A percentile compares a stretch with the other conserved stretches of the same genome.
phyloP scores from a whole-genome alignment of 2,888 invertebrate genomes.

The Nipponacmea schrenckii region DNA sequence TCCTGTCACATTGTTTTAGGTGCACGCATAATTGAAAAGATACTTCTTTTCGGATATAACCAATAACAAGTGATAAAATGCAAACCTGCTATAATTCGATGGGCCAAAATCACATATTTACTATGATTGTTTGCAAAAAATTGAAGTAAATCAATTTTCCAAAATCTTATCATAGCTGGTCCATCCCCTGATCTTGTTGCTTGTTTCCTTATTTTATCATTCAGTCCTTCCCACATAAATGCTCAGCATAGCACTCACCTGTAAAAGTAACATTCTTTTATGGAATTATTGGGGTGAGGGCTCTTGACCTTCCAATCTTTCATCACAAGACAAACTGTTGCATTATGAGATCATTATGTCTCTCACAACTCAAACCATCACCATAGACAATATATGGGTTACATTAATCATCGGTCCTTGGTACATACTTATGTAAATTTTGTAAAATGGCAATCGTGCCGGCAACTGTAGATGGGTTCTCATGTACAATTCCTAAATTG shows the following conservation, averaged over 20 bases:
- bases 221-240: not conserved
- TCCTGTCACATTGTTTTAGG: no score
- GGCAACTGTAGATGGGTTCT: not conserved
- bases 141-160: not conserved
- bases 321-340: not conserved
- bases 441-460: not conserved
- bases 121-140: not conserved
- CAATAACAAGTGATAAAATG: no score
- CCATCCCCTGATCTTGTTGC: not conserved
- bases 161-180: not conserved
- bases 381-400: not conserved
- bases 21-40: no score
- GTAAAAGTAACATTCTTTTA: not conserved
- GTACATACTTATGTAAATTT: not conserved
- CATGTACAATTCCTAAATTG: not conserved
- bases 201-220: not conserved
- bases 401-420: not conserved
- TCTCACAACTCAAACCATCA: not conserved
- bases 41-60: no score
- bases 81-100: not conserved
- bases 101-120: not conserved
- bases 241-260: not conserved
- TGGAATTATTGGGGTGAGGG: no score
- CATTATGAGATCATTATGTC: not conserved
- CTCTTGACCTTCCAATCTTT: not conserved